These are phyloP conservation scores for Limnodromus scolopaceus DNA, from an alignment of 2,797 vertebrate species.

Conservation along the genomic window DNA sequence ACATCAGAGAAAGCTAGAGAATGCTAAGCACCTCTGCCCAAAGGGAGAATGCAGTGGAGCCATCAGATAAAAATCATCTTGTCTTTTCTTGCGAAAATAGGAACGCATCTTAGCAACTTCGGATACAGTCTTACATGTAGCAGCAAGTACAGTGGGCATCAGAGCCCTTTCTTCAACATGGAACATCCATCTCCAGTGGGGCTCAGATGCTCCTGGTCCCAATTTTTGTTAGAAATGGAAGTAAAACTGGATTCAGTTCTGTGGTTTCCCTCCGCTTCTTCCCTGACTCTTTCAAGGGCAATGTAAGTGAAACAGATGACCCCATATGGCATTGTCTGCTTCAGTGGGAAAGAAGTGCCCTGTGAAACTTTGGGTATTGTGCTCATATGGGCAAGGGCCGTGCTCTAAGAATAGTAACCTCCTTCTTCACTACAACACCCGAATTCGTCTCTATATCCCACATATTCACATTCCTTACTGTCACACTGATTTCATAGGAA, in stretches of 20 bases:
- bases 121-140: conserved; percentile 53
- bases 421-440: background rate
- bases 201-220: conserved; percentile 73
- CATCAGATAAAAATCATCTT: background rate
- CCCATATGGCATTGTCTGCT: background rate
- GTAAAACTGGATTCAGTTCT: conserved; percentile 37
- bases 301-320: conserved; percentile 3
- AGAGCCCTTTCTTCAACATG: conserved; percentile 21
- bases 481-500: conserved; percentile 1
- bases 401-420: background rate
- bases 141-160: conserved; percentile 61
- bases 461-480: conserved; percentile 18
- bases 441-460: background rate
- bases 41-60: conserved; percentile 20
- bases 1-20: conserved; percentile 4
- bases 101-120: conserved; percentile 19
- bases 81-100: conserved; percentile 43
- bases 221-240: conserved; percentile 38
- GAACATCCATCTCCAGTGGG: conserved; percentile 35
- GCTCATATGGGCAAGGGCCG: background rate
- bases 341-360: background rate
- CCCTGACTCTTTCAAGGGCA: background rate
- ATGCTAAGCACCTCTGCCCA: background rate
- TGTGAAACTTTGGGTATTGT: background rate
- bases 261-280: conserved; percentile 14